Base-by-base conservation (phyloP, 2,797 vertebrate genomes). In the Pseudochaenichthys georgianus region DNA sequence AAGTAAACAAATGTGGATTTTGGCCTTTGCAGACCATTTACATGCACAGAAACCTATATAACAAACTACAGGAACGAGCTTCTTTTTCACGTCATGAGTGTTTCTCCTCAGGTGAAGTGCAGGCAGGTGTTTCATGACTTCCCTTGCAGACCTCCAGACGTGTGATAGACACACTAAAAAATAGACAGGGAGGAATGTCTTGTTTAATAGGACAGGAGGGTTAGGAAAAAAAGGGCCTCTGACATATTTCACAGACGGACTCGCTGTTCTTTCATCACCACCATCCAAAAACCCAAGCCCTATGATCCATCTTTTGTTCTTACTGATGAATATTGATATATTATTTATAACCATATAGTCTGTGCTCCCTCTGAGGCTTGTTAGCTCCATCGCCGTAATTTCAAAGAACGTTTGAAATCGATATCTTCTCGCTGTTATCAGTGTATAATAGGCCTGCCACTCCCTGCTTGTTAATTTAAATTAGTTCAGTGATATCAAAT, bases 401-500 rank as follows among this genome's bases (percentile, higher is more conserved):
- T 80, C 57, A 77, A 77, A 63, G 54, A 75, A 54, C 38, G 2
- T 69, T 55, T 82, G 31, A 50, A 85, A 81, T 89, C 84, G 71
- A 80, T 81, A 78, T 60, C 73, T 50, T 57, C 69, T 63, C 70
- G 59, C 66, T 69, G 70, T 64, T 80, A 63, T 85, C 64, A 50
- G 66, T 57, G 70, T 15, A 65, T 70, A 59, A 75, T 53, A 53
- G 38, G 47, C 41, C 61, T n/a, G 7, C 48, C 54, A 15, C 66
- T 69, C 70, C 77, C 55, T 5, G 64, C 79, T 68, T 57, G 73
- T 66, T 61, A 53, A 51, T 76, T 82, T 59, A 83, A 86, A 90
- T 83, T 15, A 79, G 70, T 41, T 67, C 16, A 3, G 46, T 45
- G 82, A 79, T 85, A 83, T 89, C 80, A 86, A 85, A 87, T 82